Conservation (phyloP, 2,888 invertebrate species). For the Sarcophaga rosellei region DNA sequence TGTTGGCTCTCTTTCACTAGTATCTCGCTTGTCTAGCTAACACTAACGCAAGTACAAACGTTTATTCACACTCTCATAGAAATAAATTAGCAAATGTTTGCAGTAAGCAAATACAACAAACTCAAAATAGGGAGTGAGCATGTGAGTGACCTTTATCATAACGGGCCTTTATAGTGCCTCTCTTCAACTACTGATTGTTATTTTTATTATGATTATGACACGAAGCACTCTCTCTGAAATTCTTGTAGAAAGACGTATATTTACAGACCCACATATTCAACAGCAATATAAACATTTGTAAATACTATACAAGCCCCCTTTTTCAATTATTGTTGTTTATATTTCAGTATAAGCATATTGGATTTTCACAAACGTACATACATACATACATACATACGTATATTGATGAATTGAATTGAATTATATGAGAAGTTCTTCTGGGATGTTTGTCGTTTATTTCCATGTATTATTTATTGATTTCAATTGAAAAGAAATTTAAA, state of each 20-base stretch:
- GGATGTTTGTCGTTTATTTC: too few relatives aligned
- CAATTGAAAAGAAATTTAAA: too few relatives aligned
- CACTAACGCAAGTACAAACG: slow-evolving; percentile 42
- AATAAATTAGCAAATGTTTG: slow-evolving; percentile 3
- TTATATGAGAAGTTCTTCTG: too few relatives aligned
- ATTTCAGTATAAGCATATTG: neutral
- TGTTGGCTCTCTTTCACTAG: slow-evolving; percentile 20
- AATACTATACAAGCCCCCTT: slow-evolving; percentile 40
- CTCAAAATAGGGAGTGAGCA: neutral
- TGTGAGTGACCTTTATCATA: slow-evolving; percentile 44
- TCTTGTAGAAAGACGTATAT: too few relatives aligned
- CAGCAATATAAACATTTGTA: neutral
- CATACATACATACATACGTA: neutral
- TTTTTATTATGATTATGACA: slow-evolving; percentile 8
- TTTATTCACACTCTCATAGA: neutral
- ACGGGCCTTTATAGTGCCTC: slow-evolving; percentile 33
- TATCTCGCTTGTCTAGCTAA: slow-evolving; percentile 49
- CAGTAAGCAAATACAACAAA: neutral
- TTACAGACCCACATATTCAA: too few relatives aligned
- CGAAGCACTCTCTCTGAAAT: neutral
- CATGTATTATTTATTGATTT: too few relatives aligned
- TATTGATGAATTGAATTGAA: neutral
- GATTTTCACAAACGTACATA: neutral
- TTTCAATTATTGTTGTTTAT: neutral
- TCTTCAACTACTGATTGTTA: slow-evolving; percentile 31